A percentile compares a stretch with the other conserved stretches of the same genome.
Conservation (phyloP, 2,888 invertebrate species). For the Entomobrya multifasciata region DNA sequence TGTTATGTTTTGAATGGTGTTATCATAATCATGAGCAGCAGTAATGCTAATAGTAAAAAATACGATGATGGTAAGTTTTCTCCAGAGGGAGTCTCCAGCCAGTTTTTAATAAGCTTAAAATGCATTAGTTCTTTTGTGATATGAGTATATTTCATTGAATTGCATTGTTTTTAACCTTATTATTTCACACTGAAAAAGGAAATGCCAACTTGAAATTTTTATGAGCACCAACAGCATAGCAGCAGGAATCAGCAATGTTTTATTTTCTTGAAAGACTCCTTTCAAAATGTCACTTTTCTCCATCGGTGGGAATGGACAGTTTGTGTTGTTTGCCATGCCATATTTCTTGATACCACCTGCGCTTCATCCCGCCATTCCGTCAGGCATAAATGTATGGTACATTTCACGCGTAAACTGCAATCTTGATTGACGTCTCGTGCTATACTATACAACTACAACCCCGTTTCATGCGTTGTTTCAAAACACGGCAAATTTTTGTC, state of each 20-base stretch:
- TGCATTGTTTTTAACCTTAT: constrained; percentile 36
- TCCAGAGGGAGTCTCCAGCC: neutral
- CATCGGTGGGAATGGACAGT: constrained; percentile 6
- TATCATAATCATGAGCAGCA: neutral
- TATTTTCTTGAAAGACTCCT: neutral
- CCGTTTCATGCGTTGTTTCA: too few relatives aligned
- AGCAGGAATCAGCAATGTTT: neutral
- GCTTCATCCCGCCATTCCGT: neutral
- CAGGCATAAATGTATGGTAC: constrained; percentile 42
- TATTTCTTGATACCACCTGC: neutral
- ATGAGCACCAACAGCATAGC: constrained; percentile 14
- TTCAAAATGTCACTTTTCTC: constrained; percentile 34
- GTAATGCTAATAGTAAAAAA: neutral
- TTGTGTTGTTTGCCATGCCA: constrained; percentile 11
- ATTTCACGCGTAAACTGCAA: constrained; percentile 62
- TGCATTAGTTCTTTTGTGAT: neutral
- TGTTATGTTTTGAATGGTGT: neutral
- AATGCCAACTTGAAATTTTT: neutral
- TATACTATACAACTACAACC: too few relatives aligned
- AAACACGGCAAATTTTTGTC: too few relatives aligned
- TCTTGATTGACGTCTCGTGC: constrained; percentile 64
- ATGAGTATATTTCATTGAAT: constrained; percentile 14
- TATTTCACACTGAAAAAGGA: neutral
- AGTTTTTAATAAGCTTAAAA: neutral
- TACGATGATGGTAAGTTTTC: constrained; percentile 16